Evolutionary conservation across 2,797 vertebrate genomes (phyloP), one percentile per base, ranked within the genome.

Genomic region (Cryptoblepharus egeriae): DNA sequence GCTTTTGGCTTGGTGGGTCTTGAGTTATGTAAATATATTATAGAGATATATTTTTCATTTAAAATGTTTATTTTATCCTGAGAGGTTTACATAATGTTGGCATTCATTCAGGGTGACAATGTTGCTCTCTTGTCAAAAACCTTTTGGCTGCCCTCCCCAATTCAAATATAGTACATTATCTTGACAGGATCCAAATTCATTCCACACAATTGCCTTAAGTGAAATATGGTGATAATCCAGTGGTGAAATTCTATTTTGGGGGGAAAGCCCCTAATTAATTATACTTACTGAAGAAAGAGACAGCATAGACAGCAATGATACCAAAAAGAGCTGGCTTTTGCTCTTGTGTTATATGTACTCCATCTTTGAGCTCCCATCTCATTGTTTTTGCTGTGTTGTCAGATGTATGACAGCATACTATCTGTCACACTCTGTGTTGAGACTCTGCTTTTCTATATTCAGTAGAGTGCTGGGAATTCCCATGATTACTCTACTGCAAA

Each of bases 381-480:
- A 60, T 35, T 28, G 10, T 61, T 39, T 35, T 16, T 32, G 15
- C 30, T 58, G n/a, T 30, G 42, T 42, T 67, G 28, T 28, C 52
- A 75, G 72, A 68, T 81, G 80, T 81, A 74, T 75, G 49, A 42
- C 35, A 57, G 20, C 42, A 35, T 74, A 49, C 24, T 72, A 26
- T 67, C 49, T 81, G 63, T 67, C 13, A 42, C 37, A 58, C 8
- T 67, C 61, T 55, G 3, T 42, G 35, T 28, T 58, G 71, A 32
- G 52, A 74, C 32, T n/a, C n/a, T 65, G 32, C 55, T 24, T 18
- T 74, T 67, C 32, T 74, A 49, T 63, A n/a, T 57, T 39, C 71
- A 65, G 28, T 20, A 45, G 13, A 65, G 71, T 30, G 45, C 13
- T 57, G 71, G 61, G 61, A 42, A 81, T 81, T 81, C 26, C 12